Evolutionary conservation across 2,888 invertebrate species (phyloP).

Genomic region (Leptopterna dolabrata): DNA sequence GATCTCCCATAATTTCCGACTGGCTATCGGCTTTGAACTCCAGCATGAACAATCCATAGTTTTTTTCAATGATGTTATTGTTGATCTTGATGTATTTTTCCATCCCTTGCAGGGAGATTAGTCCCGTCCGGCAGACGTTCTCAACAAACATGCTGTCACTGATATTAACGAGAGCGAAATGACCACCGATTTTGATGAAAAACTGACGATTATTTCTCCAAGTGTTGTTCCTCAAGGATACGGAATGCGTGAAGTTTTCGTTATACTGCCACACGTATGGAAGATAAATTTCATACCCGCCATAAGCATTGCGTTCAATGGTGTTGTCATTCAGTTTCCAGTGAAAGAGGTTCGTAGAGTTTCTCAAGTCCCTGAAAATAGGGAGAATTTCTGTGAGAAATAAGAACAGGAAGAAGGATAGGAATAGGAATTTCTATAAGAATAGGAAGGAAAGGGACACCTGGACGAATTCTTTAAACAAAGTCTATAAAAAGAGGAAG

Average conservation of each 20-base stretch:
- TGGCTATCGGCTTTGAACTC: slow-evolving; percentile 92
- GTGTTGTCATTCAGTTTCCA: slow-evolving; percentile 90
- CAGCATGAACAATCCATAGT: slow-evolving; percentile 84
- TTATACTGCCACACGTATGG: slow-evolving; percentile 97
- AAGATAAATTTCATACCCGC: slow-evolving; percentile 88
- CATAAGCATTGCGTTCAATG: slow-evolving; percentile 84
- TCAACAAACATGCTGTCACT: slow-evolving; percentile 85
- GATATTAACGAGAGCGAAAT: slow-evolving; percentile 90
- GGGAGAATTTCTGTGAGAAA: no score
- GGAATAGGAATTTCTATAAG: no score
- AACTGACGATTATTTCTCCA: slow-evolving; percentile 90
- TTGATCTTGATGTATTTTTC: slow-evolving; percentile 92
- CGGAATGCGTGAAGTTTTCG: slow-evolving; percentile 92
- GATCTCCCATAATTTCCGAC: slow-evolving; percentile 89
- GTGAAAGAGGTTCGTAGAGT: slow-evolving; percentile 97
- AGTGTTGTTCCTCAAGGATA: slow-evolving; percentile 87
- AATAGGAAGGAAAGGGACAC: no score
- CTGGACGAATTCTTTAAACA: no score
- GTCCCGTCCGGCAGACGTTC: slow-evolving; percentile 84
- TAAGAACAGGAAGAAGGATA: no score
- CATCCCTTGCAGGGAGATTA: slow-evolving; percentile 90
- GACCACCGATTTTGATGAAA: slow-evolving; percentile 87
- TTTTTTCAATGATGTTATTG: slow-evolving; percentile 82
- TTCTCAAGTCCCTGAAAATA: slow-evolving; percentile 82
- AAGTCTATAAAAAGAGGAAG: no score